A percentile compares a stretch with the other conserved stretches of the same genome.
Evolutionary conservation across 2,113 vertebrate genomes (phyloP).

Genomic region (Danio rerio): GRCz12tu NC_133195.1:29728501-29729000

Average conservation of each 20-base stretch:
- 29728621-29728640: neutral
- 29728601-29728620: neutral
- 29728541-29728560: neutral
- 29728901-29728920: conserved; percentile 77
- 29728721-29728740: neutral
- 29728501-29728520: neutral
- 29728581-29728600: neutral
- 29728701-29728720: neutral
- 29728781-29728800: too few relatives aligned
- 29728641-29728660: too few relatives aligned
- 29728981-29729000: too few relatives aligned
- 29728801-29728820: neutral
- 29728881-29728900: conserved; percentile 80
- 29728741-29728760: neutral
- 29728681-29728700: neutral
- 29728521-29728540: neutral
- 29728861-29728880: conserved; percentile 81
- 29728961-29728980: neutral
- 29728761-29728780: neutral
- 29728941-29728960: conserved; percentile 75
- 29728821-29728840: neutral
- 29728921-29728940: conserved; percentile 75
- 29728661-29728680: too few relatives aligned
- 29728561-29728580: neutral
- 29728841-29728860: conserved; percentile 65